Base-by-base conservation (phyloP, 2,888 invertebrate genomes). In the Hanleya hanleyi region DNA sequence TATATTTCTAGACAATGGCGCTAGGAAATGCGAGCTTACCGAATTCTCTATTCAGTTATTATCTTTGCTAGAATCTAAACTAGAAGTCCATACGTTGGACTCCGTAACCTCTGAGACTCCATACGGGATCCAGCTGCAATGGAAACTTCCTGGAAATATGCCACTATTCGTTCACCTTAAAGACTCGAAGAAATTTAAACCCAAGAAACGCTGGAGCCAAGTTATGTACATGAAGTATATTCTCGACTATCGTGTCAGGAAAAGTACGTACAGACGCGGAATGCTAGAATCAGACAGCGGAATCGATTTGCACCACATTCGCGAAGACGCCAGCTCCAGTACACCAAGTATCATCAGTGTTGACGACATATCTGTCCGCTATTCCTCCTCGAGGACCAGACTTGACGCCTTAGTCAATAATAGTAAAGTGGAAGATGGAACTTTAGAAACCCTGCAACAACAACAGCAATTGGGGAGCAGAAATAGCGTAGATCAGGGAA, bases 141-240 rank as follows among this genome's bases (percentile, higher is more conserved):
- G 84, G 79, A 71, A 69, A 3, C 72, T 84, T 9, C 78, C 81
- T 4, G 77, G 77, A 3, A 82, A 81, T 2, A 82, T 85, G 80
- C 84, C 85, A 7, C 68, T 86, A 1, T 83, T 83, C 70, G 71
- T 86, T n/a, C 86, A 86, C 62, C 70, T 86, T 29, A 86, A 86
- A 69, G 86, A 86, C 50, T 71, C 79, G 0, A 62, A 47, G 2
- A 81, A 82, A 36, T 80, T 86, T 1, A 86, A 86, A 72, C 73
- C 83, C 1, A 86, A 86, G 70, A 86, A 86, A 69, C 68, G 86
- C 9, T 86, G 86, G 86, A 86, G 85, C 65, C 86, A 86, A 73
- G 82, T 83, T 1, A 84, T 85, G 84, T 86, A 86, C 67, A 79
- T 86, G 78, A 77, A 82, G 38, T 86, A 84, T 50, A 77, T 86